A percentile compares a stretch with the other conserved stretches of the same genome.
Evolutionary conservation across 2,888 invertebrate species (phyloP).

Genomic region (Caenorhabditis sp.): DNA sequence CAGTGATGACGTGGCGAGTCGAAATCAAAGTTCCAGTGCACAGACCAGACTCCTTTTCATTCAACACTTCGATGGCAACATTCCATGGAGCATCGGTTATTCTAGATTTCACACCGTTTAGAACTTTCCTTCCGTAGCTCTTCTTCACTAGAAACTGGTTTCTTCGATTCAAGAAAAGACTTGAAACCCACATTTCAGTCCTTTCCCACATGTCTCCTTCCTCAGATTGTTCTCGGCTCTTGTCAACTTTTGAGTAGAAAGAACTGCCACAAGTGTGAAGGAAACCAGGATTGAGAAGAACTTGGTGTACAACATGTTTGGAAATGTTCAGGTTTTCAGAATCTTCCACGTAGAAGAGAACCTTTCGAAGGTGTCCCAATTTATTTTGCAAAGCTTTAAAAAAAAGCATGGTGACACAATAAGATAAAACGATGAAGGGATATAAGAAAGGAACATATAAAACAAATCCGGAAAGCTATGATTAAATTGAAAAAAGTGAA

Average conservation of each 20-base stretch:
- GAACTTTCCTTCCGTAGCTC: conserved; percentile 41
- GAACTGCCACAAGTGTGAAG: background rate
- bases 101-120: conserved; percentile 28
- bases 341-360: background rate
- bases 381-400: conserved; percentile 6
- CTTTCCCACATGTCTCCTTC: conserved; percentile 31
- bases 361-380: background rate
- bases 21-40: conserved; percentile 58
- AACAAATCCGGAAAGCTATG: background rate
- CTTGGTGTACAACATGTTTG: background rate
- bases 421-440: background rate
- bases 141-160: conserved; percentile 7
- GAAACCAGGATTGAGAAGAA: background rate
- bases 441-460: background rate
- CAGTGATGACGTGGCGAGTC: conserved; percentile 46
- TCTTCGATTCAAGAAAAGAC: too few relatives aligned
- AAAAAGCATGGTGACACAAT: background rate
- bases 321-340: conserved; percentile 17
- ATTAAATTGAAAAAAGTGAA: conserved; percentile 4
- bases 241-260: conserved; percentile 1
- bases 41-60: conserved; percentile 8
- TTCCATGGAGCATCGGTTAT: conserved; percentile 55
- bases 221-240: conserved; percentile 23
- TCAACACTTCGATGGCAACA: conserved; percentile 39
- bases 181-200: conserved; percentile 21